A percentile compares a stretch with the other conserved stretches of the same genome.
Evolutionary conservation across 1,140 invertebrate species (phyloP).

Genomic region (Thereuonema tuberculata): DNA sequence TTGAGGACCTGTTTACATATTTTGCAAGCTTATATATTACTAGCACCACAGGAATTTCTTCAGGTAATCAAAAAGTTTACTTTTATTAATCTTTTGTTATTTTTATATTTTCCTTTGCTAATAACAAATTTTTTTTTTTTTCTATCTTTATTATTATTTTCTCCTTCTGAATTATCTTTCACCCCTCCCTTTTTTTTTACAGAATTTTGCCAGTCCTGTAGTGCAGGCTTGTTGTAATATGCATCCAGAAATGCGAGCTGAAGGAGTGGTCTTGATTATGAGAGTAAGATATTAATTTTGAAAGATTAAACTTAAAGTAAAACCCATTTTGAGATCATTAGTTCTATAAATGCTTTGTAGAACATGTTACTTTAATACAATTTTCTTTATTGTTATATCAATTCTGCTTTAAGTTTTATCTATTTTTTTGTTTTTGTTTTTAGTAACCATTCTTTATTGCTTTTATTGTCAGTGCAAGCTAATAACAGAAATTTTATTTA

Average conservation of each 20-base stretch:
- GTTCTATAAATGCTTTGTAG: too few relatives aligned
- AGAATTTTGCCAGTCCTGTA: constrained; percentile 45
- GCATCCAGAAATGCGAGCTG: constrained; percentile 58
- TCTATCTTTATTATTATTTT: too few relatives aligned
- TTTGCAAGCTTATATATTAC: constrained; percentile 65
- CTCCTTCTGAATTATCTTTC: too few relatives aligned
- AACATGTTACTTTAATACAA: too few relatives aligned
- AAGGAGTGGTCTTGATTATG: constrained; percentile 58
- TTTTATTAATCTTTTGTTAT: constrained; percentile 3
- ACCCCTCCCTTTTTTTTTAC: constrained; percentile 17
- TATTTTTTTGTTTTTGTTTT: too few relatives aligned
- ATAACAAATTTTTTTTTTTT: too few relatives aligned
- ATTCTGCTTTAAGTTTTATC: too few relatives aligned
- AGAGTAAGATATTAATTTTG: constrained; percentile 34
- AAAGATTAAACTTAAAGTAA: not conserved
- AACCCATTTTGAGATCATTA: too few relatives aligned
- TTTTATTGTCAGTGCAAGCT: too few relatives aligned
- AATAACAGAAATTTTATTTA: too few relatives aligned
- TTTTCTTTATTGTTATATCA: too few relatives aligned
- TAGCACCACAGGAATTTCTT: constrained; percentile 53
- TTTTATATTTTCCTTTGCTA: not conserved
- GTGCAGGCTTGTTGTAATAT: constrained; percentile 50
- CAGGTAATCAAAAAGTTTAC: not conserved
- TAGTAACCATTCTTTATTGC: too few relatives aligned
- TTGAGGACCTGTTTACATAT: constrained; percentile 60